Evolutionary conservation across 2,113 vertebrate genomes (phyloP), one percentile per base, ranked within the genome.

Genomic region (Grantiella picta): DNA sequence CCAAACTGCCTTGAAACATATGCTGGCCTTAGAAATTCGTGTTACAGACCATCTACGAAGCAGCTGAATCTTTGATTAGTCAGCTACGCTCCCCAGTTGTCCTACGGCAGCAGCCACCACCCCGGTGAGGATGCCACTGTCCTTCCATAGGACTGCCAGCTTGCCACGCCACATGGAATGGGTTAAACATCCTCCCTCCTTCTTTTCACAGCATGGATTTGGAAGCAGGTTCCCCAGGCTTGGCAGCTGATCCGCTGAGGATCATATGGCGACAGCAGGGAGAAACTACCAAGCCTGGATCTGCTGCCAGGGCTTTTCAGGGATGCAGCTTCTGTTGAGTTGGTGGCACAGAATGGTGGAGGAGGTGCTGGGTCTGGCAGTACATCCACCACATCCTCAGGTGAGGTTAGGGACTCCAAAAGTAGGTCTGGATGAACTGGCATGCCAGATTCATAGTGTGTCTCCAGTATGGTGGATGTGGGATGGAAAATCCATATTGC

Each of bases 391-490:
- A 11, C 4, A 4, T 66, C 57, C 49, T 42, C 50, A 71, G 66
- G 71, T 86, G 80, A 91, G 57, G 33, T 20, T 47, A 61, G 82
- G 57, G 63, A 71, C 72, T 86, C 57, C 35, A 7, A 54, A 56
- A 63, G 53, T 38, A 57, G 44, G 18, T 68, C 61, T 75, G 25
- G 18, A 19, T 33, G 70, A 63, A 25, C 7, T 7, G 10, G 31
- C 21, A 7, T 5, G 7, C 22, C 0, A 2, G 20, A 15, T 10
- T 6, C 21, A 45, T 50, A 28, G 29, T 23, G 33, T 25, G 57
- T 23, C n/a, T 53, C 25, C 52, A 31, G 38, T 2, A 0, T 0
- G 1, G 66, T 42, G 25, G 52, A 1, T 54, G 6, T 10, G 35
- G 38, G 44, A 21, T 72, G 27, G 57, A 63, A 60, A 66, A n/a